Evolutionary conservation across 2,797 vertebrate species (phyloP).

Genomic region (Aphelocoma californica): DNA sequence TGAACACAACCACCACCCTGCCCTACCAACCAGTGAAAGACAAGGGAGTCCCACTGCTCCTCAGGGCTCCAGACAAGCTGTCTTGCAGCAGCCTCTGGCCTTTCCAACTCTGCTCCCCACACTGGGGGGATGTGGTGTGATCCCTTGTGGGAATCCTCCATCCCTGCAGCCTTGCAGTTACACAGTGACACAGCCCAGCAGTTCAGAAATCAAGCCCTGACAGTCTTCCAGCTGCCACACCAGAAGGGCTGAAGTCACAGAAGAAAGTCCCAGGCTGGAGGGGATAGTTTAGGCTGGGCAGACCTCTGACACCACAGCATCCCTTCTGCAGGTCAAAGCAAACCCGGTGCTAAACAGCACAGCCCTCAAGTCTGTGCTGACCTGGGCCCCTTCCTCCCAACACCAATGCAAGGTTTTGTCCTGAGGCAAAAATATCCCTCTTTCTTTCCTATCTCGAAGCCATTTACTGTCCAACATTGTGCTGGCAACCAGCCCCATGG

Average conservation of each 20-base stretch:
- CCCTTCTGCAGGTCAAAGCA: not conserved
- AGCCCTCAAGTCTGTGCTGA: rapidly evolving
- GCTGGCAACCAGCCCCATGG: not conserved
- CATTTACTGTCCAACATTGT: not conserved
- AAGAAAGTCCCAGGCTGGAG: not conserved
- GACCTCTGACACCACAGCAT: not conserved
- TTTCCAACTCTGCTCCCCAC: not conserved
- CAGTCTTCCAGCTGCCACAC: rapidly evolving
- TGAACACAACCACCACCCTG: not conserved
- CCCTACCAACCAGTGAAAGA: not conserved
- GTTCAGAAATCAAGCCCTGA: not conserved
- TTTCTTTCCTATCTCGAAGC: not conserved
- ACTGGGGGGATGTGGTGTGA: rapidly evolving
- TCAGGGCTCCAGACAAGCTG: not conserved
- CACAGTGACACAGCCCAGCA: not conserved
- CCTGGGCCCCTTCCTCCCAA: not conserved
- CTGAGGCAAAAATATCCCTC: rapidly evolving
- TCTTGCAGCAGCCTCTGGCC: not conserved
- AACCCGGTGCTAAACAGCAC: rapidly evolving
- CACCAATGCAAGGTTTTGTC: rapidly evolving
- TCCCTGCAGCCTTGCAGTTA: not conserved
- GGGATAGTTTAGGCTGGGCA: rapidly evolving
- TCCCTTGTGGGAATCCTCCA: not conserved
- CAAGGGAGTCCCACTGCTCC: not conserved
- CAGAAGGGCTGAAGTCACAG: not conserved